A percentile compares a stretch with the other conserved stretches of the same genome.
Evolutionary conservation across 2,888 invertebrate species (phyloP).

Genomic region (Mycalesis mineus): DNA sequence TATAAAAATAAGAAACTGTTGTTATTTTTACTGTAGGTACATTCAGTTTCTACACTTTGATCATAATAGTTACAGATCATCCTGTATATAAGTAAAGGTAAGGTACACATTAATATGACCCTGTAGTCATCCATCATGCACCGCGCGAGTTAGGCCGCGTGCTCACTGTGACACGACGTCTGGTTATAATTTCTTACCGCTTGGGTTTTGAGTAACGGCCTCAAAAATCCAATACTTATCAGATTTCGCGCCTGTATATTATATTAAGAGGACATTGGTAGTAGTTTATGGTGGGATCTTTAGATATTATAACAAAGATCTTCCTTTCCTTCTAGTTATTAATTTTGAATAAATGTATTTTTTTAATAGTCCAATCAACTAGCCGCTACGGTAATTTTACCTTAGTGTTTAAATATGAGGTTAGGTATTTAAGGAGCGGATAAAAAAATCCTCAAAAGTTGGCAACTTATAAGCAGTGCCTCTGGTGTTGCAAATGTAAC

Average conservation of each 20-base stretch:
- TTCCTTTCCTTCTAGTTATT: no score
- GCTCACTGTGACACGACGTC: not conserved
- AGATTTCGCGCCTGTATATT: not conserved
- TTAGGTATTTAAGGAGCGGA: no score
- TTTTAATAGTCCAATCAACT: no score
- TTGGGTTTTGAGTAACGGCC: not conserved
- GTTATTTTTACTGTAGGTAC: no score
- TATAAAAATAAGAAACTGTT: no score
- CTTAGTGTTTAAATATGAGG: no score
- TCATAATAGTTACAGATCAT: constrained; percentile 17
- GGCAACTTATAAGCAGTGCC: no score
- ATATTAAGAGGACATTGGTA: not conserved
- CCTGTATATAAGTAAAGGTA: constrained; percentile 27
- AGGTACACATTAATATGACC: constrained; percentile 42
- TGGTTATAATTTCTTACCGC: not conserved
- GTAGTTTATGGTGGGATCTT: not conserved
- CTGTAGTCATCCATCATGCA: constrained; percentile 35
- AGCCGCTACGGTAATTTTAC: no score
- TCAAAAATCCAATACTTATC: not conserved
- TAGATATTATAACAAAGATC: no score
- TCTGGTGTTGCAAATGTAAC: no score
- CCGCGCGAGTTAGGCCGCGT: constrained; percentile 8
- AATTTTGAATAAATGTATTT: no score
- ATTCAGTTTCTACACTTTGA: not conserved
- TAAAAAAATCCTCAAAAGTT: no score